Evolutionary conservation across 2,888 invertebrate species (phyloP).

Genomic region (Caprella mutica): DNA sequence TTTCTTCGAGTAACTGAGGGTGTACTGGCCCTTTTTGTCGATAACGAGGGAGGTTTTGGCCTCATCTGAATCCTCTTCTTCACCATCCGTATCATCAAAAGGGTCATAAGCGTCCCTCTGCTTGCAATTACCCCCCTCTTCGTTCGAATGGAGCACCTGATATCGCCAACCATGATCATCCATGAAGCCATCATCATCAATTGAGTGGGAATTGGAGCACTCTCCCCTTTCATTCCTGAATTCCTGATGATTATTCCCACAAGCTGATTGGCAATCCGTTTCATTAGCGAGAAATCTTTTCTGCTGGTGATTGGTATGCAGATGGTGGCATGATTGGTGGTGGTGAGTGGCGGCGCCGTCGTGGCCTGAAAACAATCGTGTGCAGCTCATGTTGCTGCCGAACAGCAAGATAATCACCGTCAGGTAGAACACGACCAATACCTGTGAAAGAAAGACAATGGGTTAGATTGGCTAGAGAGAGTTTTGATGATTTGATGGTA

Average conservation of each 20-base stretch:
- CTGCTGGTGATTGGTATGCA: no score
- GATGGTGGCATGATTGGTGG: no score
- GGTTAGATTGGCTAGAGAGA: no score
- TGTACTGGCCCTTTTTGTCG: conserved; percentile 7
- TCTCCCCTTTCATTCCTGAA: background rate
- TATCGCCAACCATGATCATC: no score
- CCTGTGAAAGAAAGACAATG: conserved; percentile 5
- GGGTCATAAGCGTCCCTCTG: background rate
- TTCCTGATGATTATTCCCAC: no score
- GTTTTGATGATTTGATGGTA: no score
- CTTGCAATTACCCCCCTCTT: background rate
- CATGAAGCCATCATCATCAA: no score
- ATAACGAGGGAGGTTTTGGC: background rate
- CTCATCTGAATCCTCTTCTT: conserved; percentile 1
- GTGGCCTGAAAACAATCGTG: background rate
- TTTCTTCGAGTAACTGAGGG: conserved; percentile 3
- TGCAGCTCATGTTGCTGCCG: conserved; percentile 7
- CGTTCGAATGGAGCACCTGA: no score
- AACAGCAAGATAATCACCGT: conserved; percentile 8
- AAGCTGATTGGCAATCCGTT: no score
- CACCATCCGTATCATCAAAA: conserved; percentile 9
- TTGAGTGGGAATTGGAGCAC: no score
- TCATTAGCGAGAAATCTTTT: no score
- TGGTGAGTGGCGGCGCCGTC: background rate
- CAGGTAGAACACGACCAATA: conserved; percentile 9